Base-by-base conservation (phyloP, 2,797 vertebrate species). In the Gadopsis marmoratus region DNA sequence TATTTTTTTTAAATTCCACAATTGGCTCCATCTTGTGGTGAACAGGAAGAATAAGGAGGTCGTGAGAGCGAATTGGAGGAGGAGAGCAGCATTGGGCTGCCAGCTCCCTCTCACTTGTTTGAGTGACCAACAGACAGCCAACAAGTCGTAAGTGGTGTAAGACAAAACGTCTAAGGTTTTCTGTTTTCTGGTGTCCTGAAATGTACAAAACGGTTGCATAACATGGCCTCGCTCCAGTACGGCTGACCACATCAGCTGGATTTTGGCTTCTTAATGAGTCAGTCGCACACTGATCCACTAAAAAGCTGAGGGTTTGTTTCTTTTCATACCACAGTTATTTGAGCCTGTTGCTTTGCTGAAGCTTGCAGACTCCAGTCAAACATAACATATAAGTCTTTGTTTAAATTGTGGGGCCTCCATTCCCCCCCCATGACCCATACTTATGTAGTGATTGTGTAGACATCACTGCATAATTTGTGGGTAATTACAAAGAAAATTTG, bases 11-110 rank as follows among this genome's bases (percentile, higher is more conserved):
- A 31, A 23, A 50, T 84, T 89, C 80, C 56, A 33, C 68, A 69
- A 62, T 65, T 89, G 76, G 91, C 91, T 85, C 92, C 92, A 91
- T 89, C 93, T 94, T 86, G 92, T 94, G 91, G 93, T 19, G 29
- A 87, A 64, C 9, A 37, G 31, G 16, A 59, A 62, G 67, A 85
- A 70, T 66, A 58, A 77, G 82, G 26, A 66, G 45, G 50, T 51
- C 72, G 33, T 51, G 48, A 51, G 54, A 76, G 39, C 41, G 58
- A 45, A 54, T 14, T 19, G 33, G 54, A 61, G 13, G 43, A 47
- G 39, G 65, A 41, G 39, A 50, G 31, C 33, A 39, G 65, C 10
- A 0, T 81, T 78, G 76, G 50, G 61, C 60, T 53, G 60, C 43
- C 68, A 67, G 64, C 68, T 80, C 74, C 60, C 70, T 55, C 85